Conservation (phyloP, 2,113 vertebrate genomes). For the Rutilus rutilus region DNA sequence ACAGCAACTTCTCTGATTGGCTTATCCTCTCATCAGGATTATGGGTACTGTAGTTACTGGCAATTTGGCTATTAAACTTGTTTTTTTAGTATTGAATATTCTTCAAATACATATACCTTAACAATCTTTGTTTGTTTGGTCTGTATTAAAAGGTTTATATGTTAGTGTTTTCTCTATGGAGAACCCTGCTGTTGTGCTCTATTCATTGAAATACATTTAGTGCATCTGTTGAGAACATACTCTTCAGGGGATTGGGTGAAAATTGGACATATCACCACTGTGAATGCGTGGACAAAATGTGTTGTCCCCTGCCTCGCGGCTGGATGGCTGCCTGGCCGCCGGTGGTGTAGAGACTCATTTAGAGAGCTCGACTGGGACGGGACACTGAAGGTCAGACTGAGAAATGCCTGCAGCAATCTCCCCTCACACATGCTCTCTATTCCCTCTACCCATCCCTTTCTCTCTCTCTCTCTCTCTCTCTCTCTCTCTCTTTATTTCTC, state of each 20-base stretch:
- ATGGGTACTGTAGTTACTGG: background rate
- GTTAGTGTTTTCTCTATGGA: conserved; percentile 4
- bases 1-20: background rate
- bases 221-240: background rate
- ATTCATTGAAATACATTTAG: conserved; percentile 25
- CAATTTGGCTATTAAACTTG: background rate
- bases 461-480: conserved; percentile 32
- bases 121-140: background rate
- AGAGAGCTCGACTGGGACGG: conserved; percentile 15
- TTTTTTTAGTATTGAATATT: background rate
- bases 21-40: background rate
- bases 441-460: background rate
- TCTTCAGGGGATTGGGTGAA: conserved; percentile 36
- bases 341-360: conserved; percentile 18
- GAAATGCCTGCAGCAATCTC: conserved; percentile 49
- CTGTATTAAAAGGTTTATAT: conserved; percentile 2
- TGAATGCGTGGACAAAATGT: conserved; percentile 22
- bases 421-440: conserved; percentile 55
- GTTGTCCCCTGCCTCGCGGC: conserved; percentile 34
- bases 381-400: conserved; percentile 53
- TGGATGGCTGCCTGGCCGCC: conserved; percentile 27
- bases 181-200: background rate
- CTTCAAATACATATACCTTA: background rate
- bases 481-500: conserved; percentile 41
- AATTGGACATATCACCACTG: conserved; percentile 37